phyloP scores from a whole-genome alignment of 2,113 vertebrate genomes.

The Dicerorhinus sumatrensis region DNA sequence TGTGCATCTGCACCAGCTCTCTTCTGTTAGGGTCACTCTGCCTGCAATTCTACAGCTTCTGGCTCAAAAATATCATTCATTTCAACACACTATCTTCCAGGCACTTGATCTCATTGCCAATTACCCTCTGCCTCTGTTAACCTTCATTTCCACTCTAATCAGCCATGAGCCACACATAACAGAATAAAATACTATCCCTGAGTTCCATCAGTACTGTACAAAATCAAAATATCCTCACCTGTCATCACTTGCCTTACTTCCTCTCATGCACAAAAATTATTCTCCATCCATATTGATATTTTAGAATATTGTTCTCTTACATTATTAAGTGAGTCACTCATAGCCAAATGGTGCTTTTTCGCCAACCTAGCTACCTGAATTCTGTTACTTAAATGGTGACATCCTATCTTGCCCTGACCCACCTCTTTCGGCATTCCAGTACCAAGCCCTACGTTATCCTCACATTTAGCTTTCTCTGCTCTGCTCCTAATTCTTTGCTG shows the following conservation, averaged over 20 bases:
- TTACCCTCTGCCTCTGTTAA: slow-evolving; percentile 21
- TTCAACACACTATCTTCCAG: background rate
- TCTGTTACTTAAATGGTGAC: background rate
- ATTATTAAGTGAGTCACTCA: background rate
- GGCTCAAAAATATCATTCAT: background rate
- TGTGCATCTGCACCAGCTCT: background rate
- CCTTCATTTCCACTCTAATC: background rate
- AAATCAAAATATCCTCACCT: background rate
- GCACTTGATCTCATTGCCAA: background rate
- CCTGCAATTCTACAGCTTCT: background rate
- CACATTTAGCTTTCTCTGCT: slow-evolving; percentile 27
- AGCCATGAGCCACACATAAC: background rate
- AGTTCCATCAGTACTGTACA: background rate
- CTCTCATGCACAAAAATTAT: background rate
- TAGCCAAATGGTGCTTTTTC: background rate
- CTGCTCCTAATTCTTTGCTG: background rate
- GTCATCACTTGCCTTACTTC: background rate
- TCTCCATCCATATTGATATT: background rate
- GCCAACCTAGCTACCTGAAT: background rate
- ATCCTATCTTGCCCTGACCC: background rate
- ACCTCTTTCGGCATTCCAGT: background rate
- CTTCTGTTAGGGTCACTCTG: background rate
- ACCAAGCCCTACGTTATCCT: background rate
- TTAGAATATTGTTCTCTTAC: slow-evolving; percentile 11
- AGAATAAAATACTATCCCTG: background rate